Conservation (phyloP, 2,888 invertebrate genomes). For the Ctenicera cuprea region DNA sequence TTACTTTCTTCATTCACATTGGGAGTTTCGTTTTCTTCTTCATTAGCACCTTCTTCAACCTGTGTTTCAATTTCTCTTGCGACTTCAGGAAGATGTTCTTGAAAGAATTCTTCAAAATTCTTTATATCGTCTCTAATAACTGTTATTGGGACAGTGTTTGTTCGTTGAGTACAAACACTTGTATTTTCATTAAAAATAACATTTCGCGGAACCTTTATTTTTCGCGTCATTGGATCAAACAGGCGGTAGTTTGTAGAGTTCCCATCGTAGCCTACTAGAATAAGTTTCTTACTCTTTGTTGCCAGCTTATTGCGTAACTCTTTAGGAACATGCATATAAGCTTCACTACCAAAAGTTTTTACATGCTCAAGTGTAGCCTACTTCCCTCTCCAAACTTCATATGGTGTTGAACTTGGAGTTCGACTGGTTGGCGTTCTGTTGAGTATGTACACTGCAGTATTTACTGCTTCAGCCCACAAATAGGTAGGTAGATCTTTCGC, state of each 20-base stretch:
- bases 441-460: conserved; percentile 63
- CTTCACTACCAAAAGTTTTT: conserved; percentile 56
- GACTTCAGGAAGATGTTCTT: no score
- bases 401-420: conserved; percentile 49
- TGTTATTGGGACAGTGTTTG: no score
- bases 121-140: conserved; percentile 6
- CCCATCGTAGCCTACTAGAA: conserved; percentile 56
- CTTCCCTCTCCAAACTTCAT: conserved; percentile 55
- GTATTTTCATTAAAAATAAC: conserved; percentile 58
- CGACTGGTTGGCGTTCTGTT: conserved; percentile 59
- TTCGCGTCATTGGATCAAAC: conserved; percentile 49
- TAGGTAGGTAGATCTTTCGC: conserved; percentile 57
- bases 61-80: no score
- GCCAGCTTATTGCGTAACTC: conserved; percentile 50
- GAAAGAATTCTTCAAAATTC: background rate
- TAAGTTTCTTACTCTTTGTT: conserved; percentile 48
- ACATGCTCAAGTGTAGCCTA: conserved; percentile 56
- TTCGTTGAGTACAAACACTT: conserved; percentile 11
- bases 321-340: conserved; percentile 52
- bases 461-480: conserved; percentile 67
- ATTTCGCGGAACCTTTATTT: conserved; percentile 56
- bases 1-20: conserved; percentile 14
- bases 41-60: conserved; percentile 28
- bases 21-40: conserved; percentile 14
- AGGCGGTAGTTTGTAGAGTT: conserved; percentile 56